Conservation (phyloP, 2,888 invertebrate genomes). For the Unio pictorum region DNA sequence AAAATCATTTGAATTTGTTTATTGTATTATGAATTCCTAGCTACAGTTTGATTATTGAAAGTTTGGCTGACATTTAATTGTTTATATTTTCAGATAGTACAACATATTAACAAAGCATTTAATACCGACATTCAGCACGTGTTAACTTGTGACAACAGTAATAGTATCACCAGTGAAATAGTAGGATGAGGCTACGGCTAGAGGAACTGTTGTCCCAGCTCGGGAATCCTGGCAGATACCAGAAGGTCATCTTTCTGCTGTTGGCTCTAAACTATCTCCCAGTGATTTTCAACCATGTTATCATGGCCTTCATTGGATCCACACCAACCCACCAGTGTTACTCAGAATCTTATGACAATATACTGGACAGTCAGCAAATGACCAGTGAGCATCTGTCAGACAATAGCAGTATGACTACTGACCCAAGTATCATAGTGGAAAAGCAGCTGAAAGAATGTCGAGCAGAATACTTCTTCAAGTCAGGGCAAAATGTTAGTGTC, state of each 20-base stretch:
- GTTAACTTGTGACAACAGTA: background rate
- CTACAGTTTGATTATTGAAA: too few relatives aligned
- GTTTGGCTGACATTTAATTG: too few relatives aligned
- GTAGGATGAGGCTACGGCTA: slow-evolving; percentile 35
- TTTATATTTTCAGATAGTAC: too few relatives aligned
- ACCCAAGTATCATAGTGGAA: too few relatives aligned
- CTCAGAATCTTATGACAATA: slow-evolving; percentile 14
- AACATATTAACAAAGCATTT: too few relatives aligned
- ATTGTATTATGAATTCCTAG: too few relatives aligned
- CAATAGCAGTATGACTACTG: slow-evolving; percentile 1
- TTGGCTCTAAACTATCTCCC: slow-evolving; percentile 59
- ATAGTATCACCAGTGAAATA: background rate
- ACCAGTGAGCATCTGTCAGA: slow-evolving; percentile 2
- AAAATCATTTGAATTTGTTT: too few relatives aligned
- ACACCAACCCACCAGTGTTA: slow-evolving; percentile 43
- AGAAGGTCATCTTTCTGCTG: slow-evolving; percentile 53
- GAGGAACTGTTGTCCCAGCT: slow-evolving; percentile 49
- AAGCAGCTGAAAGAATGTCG: slow-evolving; percentile 12
- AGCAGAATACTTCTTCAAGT: slow-evolving; percentile 17
- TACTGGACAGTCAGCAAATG: slow-evolving; percentile 4
- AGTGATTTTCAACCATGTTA: slow-evolving; percentile 61
- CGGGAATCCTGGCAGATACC: slow-evolving; percentile 54
- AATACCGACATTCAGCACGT: too few relatives aligned
- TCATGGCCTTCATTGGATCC: slow-evolving; percentile 61
- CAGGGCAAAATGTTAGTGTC: slow-evolving; percentile 32